Base-by-base conservation (phyloP, 1,140 invertebrate species). In the Alviniconcha marisindica region DNA sequence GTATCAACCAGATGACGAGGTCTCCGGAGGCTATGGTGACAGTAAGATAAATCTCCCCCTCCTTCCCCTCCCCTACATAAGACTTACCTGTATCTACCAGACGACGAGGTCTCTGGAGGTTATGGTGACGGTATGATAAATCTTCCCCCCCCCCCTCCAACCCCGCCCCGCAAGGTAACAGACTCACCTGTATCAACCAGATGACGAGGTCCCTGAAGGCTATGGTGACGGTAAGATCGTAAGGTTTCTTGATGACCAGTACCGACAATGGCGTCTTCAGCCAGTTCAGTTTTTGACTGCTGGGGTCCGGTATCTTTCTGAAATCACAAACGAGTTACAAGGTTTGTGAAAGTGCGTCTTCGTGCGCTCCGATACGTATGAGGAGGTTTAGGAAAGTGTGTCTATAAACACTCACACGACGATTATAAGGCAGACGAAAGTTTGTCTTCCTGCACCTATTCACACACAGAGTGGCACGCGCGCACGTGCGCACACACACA, bases 241-340 rank as follows among this genome's bases (percentile, higher is more conserved):
- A 95, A 42, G 98, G 96, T 92, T 99, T 99, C 93, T 99, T 99
- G 91, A 99, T 98, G 56, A 99, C 97, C 81, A 99, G 95, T 82
- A 99, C 98, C 2, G 97, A 97, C 36, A 98, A 94, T 1, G 98
- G 98, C 48, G 97, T 96, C 93, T 98, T 99, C 95, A 98, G 97
- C 98, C 98, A 99, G 21, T 97, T 98, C 87, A 99, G 94, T 87
- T 97, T 95, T 94, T 99, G 98, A 87, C 97, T 98, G 84, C 97
- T 97, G 40, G 98, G 98, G 94, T 99, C 98, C 93, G 99, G 98
- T 89, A 99, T 98, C 91, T 97, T 98, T 96, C 97, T 98, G 94
- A 0, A 95, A 85, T 40, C 69, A 33, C 31, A 33, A 31, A n/a
- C n/a, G n/a, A n/a, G n/a, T n/a, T n/a, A n/a, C n/a, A n/a, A n/a